These are phyloP conservation scores for Microctenopoma stevenorrisi DNA, from an alignment of 2,797 vertebrate genomes.

Conservation along the genomic window DNA sequence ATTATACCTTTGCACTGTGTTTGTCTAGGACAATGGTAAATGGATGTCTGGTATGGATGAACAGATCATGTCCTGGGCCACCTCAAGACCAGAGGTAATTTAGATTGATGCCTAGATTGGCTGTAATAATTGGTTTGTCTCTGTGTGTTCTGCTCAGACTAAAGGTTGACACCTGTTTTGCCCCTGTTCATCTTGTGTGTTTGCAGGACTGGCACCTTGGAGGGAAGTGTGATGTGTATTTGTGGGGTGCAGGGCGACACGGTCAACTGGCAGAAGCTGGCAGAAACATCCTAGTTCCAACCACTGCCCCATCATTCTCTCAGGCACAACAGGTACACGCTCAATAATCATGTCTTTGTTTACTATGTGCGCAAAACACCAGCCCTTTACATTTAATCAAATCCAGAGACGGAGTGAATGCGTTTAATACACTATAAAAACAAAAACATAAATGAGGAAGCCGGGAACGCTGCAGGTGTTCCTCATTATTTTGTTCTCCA, in stretches of 20 bases:
- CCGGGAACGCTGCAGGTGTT: neutral
- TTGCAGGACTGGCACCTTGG: slow-evolving; percentile 96
- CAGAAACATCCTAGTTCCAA: slow-evolving; percentile 93
- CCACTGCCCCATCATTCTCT: slow-evolving; percentile 91
- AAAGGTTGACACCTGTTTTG: neutral
- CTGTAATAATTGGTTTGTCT: neutral
- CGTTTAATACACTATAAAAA: too few species aligned
- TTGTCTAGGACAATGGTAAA: slow-evolving; percentile 93
- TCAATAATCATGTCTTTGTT: neutral
- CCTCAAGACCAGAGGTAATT: slow-evolving; percentile 92
- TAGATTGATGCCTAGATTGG: neutral
- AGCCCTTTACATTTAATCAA: neutral
- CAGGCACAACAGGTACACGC: slow-evolving; percentile 94
- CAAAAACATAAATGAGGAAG: too few species aligned
- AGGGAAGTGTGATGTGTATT: slow-evolving; percentile 93
- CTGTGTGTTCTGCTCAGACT: neutral
- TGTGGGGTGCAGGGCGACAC: slow-evolving; percentile 96
- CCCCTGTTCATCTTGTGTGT: neutral
- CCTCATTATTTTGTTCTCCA: neutral
- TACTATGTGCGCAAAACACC: neutral
- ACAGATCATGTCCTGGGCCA: slow-evolving; percentile 99
- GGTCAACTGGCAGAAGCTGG: slow-evolving; percentile 97
- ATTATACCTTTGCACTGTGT: neutral
- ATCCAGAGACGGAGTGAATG: neutral
- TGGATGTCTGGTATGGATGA: slow-evolving; percentile 96